A percentile compares a stretch with the other conserved stretches of the same genome.
Evolutionary conservation across 2,888 invertebrate species (phyloP).

Genomic region (Synergus laeviventris): DNA sequence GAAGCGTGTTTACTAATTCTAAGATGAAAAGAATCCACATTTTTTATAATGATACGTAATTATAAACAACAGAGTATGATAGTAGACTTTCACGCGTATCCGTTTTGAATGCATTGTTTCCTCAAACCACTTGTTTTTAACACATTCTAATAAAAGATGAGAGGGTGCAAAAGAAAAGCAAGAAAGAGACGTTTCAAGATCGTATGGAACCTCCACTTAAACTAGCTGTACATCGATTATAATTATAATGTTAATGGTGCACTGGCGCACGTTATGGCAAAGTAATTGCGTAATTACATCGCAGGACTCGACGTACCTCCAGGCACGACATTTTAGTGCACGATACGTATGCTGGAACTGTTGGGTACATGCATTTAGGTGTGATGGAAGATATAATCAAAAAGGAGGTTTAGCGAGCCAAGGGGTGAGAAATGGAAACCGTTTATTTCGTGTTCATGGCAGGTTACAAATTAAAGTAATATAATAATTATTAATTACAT

Average conservation of each 20-base stretch:
- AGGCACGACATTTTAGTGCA: slow-evolving; percentile 40
- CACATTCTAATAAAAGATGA: not conserved
- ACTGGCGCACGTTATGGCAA: slow-evolving; percentile 52
- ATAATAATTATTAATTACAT: slow-evolving; percentile 21
- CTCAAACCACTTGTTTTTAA: slow-evolving; percentile 24
- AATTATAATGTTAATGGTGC: slow-evolving; percentile 57
- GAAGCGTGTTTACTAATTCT: not conserved
- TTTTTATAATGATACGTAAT: not conserved
- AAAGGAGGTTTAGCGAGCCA: slow-evolving; percentile 33
- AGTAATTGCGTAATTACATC: slow-evolving; percentile 60
- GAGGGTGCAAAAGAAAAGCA: not conserved
- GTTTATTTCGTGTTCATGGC: slow-evolving; percentile 31
- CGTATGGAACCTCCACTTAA: slow-evolving; percentile 46
- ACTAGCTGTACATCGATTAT: slow-evolving; percentile 53
- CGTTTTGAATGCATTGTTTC: slow-evolving; percentile 25
- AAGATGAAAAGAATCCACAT: not conserved
- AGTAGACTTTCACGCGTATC: not conserved
- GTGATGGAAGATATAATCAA: slow-evolving; percentile 39
- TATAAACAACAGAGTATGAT: not conserved
- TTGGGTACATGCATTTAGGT: slow-evolving; percentile 20
- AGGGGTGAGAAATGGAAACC: slow-evolving; percentile 40
- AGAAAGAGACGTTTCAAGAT: slow-evolving; percentile 40
- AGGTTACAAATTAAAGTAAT: slow-evolving; percentile 28
- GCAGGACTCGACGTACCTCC: slow-evolving; percentile 47
- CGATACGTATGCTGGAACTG: not conserved